Evolutionary conservation across 2,113 vertebrate species (phyloP), one percentile per base, ranked within the genome.

Genomic region (Oreochromis spilurus): DNA sequence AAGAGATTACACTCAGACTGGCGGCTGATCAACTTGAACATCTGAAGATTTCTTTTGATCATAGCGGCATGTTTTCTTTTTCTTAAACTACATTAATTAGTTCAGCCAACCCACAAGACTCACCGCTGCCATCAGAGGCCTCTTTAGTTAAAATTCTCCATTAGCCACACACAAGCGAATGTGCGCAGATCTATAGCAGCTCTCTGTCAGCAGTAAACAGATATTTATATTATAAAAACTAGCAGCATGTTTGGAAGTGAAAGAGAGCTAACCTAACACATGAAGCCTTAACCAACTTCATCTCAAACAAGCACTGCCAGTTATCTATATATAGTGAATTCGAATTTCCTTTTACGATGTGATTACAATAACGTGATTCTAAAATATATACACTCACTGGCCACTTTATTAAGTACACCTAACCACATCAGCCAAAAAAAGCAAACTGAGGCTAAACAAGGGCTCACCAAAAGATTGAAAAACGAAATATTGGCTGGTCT

Each of bases 41-140:
- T 86, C 88, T 92, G 88, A 94, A 91, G 90, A 90, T 57, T 87
- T 65, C 67, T 90, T 93, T 94, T 94, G 92, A 95, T 95, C 83
- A 82, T 7, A 16, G 67, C 78, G 31, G 72, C 82, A 80, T 67
- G 29, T 86, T 87, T 90, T 77, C 34, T 79, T 88, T 88, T 84
- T 48, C 16, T 17, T 48, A 7, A 54, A 81, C 70, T 86, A 38
- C 67, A 75, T 88, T 82, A 88, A 91, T 92, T 91, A 90, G 88
- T 87, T 79, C 84, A 86, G 86, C 83, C 83, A 10, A 87, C 87
- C 90, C 84, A 83, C 86, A 65, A 93, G 87, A 81, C 53, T 85
- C 83, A 78, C 67, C 8, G 38, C 86, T 80, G 88, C 53, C 54
- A 52, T 88, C 81, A 86, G 70, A 78, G 78, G 75, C 53, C 83